Conservation (phyloP, 1,140 invertebrate species). For the Caenorhabditis brenneri region DNA sequence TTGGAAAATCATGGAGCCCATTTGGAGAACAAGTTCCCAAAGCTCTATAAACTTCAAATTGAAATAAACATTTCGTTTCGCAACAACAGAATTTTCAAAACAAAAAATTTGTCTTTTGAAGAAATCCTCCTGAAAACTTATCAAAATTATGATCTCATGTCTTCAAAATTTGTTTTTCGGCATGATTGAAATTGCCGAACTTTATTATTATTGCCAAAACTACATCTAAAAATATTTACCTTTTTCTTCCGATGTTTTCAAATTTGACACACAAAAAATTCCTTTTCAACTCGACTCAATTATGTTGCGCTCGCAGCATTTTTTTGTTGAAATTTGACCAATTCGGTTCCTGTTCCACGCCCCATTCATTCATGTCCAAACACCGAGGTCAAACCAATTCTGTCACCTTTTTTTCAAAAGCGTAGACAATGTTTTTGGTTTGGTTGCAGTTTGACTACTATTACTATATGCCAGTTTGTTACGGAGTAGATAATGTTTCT, state of each 20-base stretch:
- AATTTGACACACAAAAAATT: background rate
- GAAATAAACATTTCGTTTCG: too few species aligned
- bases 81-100: too few species aligned
- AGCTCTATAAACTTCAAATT: too few species aligned
- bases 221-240: too few species aligned
- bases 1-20: too few species aligned
- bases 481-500: background rate
- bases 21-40: too few species aligned
- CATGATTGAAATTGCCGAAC: too few species aligned
- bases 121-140: too few species aligned
- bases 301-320: background rate
- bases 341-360: constrained; percentile 16
- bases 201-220: too few species aligned
- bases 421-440: background rate
- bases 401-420: background rate
- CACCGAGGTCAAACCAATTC: constrained; percentile 20
- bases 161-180: too few species aligned
- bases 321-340: background rate
- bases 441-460: background rate
- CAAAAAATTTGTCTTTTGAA: too few species aligned
- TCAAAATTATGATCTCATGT: too few species aligned
- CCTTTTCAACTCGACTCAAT: background rate
- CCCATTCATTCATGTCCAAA: background rate
- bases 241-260: background rate
- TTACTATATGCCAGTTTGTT: background rate